A percentile compares a stretch with the other conserved stretches of the same genome.
phyloP scores from a whole-genome alignment of 2,888 invertebrate genomes.

The Coremacera marginata region DNA sequence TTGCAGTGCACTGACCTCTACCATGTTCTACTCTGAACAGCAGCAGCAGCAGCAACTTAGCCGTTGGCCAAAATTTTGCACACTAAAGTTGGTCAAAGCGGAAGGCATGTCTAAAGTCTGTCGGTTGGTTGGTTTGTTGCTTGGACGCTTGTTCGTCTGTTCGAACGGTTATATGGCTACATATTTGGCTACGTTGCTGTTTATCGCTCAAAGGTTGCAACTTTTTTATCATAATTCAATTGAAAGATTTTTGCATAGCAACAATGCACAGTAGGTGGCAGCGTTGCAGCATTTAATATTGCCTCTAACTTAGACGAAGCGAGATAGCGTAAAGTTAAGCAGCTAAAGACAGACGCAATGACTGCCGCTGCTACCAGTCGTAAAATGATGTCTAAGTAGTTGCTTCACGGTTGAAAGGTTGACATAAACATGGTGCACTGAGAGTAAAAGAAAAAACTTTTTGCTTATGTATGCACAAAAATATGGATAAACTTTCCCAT shows the following conservation, averaged over 20 bases:
- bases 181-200: not conserved
- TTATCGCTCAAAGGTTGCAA: conserved; percentile 13
- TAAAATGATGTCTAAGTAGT: not conserved
- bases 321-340: not conserved
- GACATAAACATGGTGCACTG: not conserved
- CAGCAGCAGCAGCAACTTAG: not conserved
- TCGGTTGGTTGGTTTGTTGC: not conserved
- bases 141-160: not conserved
- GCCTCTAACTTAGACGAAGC: not conserved
- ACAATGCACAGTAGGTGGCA: not conserved
- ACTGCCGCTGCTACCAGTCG: not conserved
- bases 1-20: not conserved
- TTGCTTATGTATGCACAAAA: no score
- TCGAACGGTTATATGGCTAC: not conserved
- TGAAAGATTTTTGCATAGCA: not conserved
- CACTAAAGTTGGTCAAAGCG: not conserved
- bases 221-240: conserved; percentile 10
- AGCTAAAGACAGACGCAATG: not conserved
- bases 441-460: no score
- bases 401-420: not conserved
- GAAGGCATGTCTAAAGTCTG: not conserved
- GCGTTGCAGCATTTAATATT: not conserved
- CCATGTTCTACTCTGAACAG: not conserved
- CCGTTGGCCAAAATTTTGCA: conserved; percentile 13
- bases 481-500: no score